Conservation (phyloP, 2,888 invertebrate species). For the Prosapia bicincta region DNA sequence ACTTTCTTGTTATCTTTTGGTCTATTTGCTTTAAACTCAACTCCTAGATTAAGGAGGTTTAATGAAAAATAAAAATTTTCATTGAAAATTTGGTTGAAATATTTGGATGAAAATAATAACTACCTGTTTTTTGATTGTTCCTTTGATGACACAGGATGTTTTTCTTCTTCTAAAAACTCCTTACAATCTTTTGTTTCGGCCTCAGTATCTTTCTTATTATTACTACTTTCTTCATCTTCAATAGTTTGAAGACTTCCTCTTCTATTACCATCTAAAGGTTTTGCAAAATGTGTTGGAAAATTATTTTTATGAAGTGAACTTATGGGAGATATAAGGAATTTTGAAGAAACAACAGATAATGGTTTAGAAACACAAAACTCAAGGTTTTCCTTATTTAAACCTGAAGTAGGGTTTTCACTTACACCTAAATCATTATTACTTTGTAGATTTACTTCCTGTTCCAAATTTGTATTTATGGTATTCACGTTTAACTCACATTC, state of each 20-base stretch:
- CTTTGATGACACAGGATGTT: neutral
- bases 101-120: neutral
- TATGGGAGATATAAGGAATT: neutral
- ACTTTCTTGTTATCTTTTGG: no score
- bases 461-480: neutral
- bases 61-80: no score
- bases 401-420: no score
- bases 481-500: neutral
- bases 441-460: neutral
- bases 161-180: neutral
- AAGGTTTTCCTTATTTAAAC: neutral
- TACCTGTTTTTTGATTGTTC: neutral
- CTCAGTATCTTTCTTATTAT: neutral
- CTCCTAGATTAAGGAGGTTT: no score
- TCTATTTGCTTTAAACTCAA: no score
- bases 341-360: neutral
- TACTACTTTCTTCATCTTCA: neutral
- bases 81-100: no score
- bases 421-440: neutral
- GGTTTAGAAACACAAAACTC: neutral
- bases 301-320: neutral
- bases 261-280: neutral
- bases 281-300: neutral
- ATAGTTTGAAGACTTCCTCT: neutral
- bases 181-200: neutral